These are phyloP conservation scores for Xyliphius kryptos DNA, from an alignment of 2,113 vertebrate genomes.

Conservation along the genomic window DNA sequence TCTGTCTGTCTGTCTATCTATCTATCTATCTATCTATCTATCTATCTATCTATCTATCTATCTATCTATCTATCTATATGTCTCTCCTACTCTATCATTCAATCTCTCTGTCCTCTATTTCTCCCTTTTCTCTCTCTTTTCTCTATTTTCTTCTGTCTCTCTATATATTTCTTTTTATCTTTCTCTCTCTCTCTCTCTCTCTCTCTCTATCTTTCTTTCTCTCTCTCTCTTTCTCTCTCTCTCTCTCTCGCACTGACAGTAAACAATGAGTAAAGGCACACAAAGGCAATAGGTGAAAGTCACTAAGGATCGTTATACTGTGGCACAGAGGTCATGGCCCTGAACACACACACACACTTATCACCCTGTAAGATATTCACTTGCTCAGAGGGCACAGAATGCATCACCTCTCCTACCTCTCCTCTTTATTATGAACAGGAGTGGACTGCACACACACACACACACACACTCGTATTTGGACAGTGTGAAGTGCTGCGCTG, in stretches of 20 bases:
- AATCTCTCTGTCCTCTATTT: no score
- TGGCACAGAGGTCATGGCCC: constrained; percentile 18
- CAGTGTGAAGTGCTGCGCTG: constrained; percentile 27
- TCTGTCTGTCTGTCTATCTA: no score
- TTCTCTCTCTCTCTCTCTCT: no score
- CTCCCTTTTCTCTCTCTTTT: no score
- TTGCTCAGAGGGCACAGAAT: constrained; percentile 19
- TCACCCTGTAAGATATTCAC: constrained; percentile 10
- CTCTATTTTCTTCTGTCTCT: no score
- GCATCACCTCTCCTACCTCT: constrained; percentile 14
- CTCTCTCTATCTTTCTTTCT: no score
- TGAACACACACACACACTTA: no score
- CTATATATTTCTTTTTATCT: no score
- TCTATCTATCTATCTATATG: no score
- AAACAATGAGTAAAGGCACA: constrained; percentile 24
- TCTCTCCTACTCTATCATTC: no score
- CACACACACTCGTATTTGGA: constrained; percentile 11
- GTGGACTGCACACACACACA: background rate
- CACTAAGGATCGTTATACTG: constrained; percentile 5
- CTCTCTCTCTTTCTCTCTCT: background rate
- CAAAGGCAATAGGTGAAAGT: constrained; percentile 4
- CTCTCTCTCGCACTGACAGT: constrained; percentile 7
- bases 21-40: no score
- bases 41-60: no score
- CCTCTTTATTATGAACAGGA: constrained; percentile 17